A percentile compares a stretch with the other conserved stretches of the same genome.
Evolutionary conservation across 2,888 invertebrate species (phyloP).

Genomic region (Xiphydria camelus): DNA sequence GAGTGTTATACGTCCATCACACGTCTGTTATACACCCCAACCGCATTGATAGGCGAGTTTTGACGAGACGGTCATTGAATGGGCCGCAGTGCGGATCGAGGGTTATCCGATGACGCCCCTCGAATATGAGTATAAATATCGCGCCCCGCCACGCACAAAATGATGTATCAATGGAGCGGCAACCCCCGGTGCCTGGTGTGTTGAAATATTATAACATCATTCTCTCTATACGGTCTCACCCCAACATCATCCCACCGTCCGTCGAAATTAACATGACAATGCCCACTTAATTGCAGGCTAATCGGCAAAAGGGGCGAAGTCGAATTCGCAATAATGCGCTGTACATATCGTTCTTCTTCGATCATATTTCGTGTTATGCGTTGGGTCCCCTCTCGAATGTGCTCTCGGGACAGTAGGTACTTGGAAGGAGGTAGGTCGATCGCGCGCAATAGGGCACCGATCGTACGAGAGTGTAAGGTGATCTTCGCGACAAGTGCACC

Average conservation of each 20-base stretch:
- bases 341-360: slow-evolving; percentile 20
- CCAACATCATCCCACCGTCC: too few species aligned
- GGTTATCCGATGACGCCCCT: slow-evolving; percentile 18
- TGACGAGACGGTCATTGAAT: slow-evolving; percentile 1
- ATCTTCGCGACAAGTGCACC: too few species aligned
- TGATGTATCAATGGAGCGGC: slow-evolving; percentile 53
- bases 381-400: too few species aligned
- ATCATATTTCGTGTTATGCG: slow-evolving; percentile 2
- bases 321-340: too few species aligned
- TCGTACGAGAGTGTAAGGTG: too few species aligned
- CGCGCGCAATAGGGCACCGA: too few species aligned
- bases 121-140: slow-evolving; percentile 28
- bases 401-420: too few species aligned
- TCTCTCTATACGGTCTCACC: too few species aligned
- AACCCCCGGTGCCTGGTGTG: slow-evolving; percentile 46
- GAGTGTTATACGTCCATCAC: too few species aligned
- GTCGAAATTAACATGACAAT: slow-evolving; percentile 55
- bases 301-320: slow-evolving; percentile 45
- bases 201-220: slow-evolving; percentile 57
- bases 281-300: slow-evolving; percentile 52
- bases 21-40: too few species aligned
- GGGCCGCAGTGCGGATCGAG: neutral
- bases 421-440: too few species aligned
- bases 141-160: slow-evolving; percentile 39
- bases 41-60: too few species aligned